Conservation (phyloP, 92 coral and sea anemone genomes). For the Diadumene lineata region DNA sequence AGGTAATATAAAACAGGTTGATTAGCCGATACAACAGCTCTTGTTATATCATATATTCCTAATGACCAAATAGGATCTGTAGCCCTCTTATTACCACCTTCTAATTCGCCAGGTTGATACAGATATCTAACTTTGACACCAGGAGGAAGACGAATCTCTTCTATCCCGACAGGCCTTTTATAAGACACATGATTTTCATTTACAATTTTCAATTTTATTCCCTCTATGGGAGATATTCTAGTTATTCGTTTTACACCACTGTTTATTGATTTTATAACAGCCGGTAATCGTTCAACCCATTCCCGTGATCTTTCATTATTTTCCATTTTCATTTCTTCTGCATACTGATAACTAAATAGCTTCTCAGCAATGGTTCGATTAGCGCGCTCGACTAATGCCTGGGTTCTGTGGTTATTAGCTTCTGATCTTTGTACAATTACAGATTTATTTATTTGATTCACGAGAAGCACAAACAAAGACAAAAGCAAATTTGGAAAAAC, state of each 20-base stretch:
- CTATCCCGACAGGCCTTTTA: neutral
- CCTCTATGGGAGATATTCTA: neutral
- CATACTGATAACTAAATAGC: constrained; percentile 3
- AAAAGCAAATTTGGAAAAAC: too few species aligned
- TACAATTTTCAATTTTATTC: neutral
- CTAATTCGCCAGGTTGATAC: neutral
- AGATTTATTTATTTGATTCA: neutral
- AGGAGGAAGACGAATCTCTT: neutral
- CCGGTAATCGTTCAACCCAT: constrained; percentile 1
- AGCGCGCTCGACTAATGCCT: constrained; percentile 9
- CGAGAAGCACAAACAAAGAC: too few species aligned
- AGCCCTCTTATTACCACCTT: neutral
- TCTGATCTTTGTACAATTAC: neutral
- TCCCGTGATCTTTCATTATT: neutral
- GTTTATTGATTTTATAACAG: neutral
- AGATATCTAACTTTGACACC: constrained; percentile 7
- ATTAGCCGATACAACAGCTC: neutral
- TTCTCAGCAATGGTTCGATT: constrained; percentile 6
- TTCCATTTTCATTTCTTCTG: neutral
- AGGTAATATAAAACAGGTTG: constrained; percentile 9
- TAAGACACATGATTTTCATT: neutral
- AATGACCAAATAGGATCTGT: constrained; percentile 2
- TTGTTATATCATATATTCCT: neutral
- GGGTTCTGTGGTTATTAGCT: neutral
- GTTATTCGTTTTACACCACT: neutral